Conservation (phyloP, 1,140 invertebrate genomes). For the Wiebesia pumilae region DNA sequence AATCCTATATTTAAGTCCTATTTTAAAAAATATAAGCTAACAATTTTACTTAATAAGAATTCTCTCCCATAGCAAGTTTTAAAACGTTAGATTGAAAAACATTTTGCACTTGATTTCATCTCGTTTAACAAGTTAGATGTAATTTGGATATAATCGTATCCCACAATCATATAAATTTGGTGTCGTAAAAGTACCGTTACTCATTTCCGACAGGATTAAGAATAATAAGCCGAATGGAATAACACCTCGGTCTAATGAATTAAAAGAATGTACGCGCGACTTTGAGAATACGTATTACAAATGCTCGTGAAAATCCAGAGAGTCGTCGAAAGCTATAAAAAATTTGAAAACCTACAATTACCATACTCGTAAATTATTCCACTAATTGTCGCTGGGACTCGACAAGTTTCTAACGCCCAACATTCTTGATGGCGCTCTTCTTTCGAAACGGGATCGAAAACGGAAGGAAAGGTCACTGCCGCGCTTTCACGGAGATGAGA, state of each 20-base stretch:
- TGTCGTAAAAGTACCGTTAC: neutral
- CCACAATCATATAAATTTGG: neutral
- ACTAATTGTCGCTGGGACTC: constrained; percentile 14
- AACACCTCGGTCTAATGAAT: neutral
- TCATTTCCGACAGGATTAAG: neutral
- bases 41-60: too few species aligned
- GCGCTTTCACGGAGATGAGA: neutral
- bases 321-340: constrained; percentile 18
- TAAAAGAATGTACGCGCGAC: neutral
- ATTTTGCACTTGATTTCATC: too few species aligned
- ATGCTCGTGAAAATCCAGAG: constrained; percentile 1
- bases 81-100: too few species aligned
- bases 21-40: too few species aligned
- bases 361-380: constrained; percentile 35
- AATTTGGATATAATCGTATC: neutral
- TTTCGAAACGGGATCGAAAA: constrained; percentile 2
- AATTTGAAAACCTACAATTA: constrained; percentile 10
- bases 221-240: neutral
- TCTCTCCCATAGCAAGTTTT: too few species aligned
- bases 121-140: too few species aligned
- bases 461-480: neutral
- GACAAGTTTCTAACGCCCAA: constrained; percentile 5
- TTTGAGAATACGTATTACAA: constrained; percentile 1
- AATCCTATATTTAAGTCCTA: too few species aligned
- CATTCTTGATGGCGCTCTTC: neutral